Conservation (phyloP, 2,888 invertebrate species). For the Chymomyza fuscimana region DNA sequence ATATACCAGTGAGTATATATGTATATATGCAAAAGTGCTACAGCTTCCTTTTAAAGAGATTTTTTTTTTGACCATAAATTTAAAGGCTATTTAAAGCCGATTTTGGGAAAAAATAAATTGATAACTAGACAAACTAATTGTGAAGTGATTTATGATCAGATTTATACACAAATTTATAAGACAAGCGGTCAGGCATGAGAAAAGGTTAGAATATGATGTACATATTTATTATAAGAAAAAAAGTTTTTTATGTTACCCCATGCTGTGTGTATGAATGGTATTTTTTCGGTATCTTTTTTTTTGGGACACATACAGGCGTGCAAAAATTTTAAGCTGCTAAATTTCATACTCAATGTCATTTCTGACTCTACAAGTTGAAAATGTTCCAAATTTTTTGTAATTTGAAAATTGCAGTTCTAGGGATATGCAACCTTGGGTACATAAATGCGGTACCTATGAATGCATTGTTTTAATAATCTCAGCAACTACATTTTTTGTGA, state of each 20-base stretch:
- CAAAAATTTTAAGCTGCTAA: too few relatives aligned
- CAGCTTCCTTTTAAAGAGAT: constrained; percentile 10
- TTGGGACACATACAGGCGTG: too few relatives aligned
- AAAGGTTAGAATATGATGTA: neutral
- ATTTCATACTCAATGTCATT: too few relatives aligned
- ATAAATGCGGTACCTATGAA: too few relatives aligned
- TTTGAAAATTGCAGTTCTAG: too few relatives aligned
- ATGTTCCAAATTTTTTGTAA: too few relatives aligned
- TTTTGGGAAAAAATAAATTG: neutral
- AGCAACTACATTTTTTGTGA: too few relatives aligned
- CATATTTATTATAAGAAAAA: neutral
- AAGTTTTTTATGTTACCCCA: neutral
- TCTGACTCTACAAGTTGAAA: too few relatives aligned
- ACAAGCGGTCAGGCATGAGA: neutral
- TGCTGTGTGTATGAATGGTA: too few relatives aligned
- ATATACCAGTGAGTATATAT: constrained; percentile 15
- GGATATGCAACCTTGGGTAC: too few relatives aligned
- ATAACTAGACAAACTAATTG: neutral
- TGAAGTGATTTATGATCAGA: constrained; percentile 46
- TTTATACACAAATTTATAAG: constrained; percentile 42
- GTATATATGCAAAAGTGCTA: neutral
- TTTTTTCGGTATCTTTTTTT: too few relatives aligned
- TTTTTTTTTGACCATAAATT: constrained; percentile 38
- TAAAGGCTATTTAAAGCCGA: constrained; percentile 6
- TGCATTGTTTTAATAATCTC: too few relatives aligned